These are phyloP conservation scores for Muscicapa comitata DNA, from an alignment of 2,797 vertebrate genomes.

Conservation along the genomic window DNA sequence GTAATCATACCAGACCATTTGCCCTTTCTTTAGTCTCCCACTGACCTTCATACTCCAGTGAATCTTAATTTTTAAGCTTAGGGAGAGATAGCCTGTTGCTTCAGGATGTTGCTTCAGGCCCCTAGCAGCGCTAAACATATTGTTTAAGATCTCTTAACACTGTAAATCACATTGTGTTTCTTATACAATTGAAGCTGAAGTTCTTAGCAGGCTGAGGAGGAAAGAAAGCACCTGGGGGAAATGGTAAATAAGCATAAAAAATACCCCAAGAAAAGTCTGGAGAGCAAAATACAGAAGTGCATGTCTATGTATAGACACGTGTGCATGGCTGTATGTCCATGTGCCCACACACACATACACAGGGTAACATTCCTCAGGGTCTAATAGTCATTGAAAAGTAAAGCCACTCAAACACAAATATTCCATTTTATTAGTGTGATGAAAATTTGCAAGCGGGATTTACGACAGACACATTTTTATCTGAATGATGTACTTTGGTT, in stretches of 20 bases:
- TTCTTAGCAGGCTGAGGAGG: neutral
- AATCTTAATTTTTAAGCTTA: constrained; percentile 32
- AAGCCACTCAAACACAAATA: neutral
- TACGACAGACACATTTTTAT: neutral
- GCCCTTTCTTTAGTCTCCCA: constrained; percentile 35
- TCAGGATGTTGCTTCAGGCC: neutral
- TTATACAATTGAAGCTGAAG: neutral
- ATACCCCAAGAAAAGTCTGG: neutral
- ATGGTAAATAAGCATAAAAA: neutral
- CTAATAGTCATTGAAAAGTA: neutral
- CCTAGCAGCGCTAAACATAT: neutral
- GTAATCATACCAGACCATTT: constrained; percentile 60
- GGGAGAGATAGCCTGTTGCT: neutral
- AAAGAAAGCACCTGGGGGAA: neutral
- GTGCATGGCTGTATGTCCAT: too few species aligned
- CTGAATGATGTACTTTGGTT: neutral
- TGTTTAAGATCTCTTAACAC: constrained; percentile 22
- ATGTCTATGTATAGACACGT: accelerated
- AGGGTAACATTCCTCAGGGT: neutral
- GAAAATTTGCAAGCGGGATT: neutral
- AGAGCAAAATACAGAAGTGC: neutral
- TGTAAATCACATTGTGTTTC: neutral
- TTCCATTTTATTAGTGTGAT: neutral
- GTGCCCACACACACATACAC: neutral
- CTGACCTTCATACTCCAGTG: constrained; percentile 47